Base-by-base conservation (phyloP, 2,113 vertebrate genomes). In the Nerophis lumbriciformis region DNA sequence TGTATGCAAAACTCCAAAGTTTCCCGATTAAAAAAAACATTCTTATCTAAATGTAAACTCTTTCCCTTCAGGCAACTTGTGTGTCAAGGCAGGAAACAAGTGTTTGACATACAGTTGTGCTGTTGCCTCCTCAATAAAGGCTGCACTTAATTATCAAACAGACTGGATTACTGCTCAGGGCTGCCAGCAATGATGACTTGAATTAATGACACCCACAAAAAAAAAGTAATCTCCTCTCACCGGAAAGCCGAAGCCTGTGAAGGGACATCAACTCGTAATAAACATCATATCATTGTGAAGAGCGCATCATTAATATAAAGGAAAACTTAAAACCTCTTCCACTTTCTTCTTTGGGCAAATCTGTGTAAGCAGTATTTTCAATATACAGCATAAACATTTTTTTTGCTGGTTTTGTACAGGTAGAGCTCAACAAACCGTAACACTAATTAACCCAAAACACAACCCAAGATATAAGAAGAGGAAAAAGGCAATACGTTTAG, bases 101-200 rank as follows among this genome's bases (percentile, higher is more conserved):
- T 56, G 72, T 59, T 78, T 79, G 73, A 81, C 78, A 65, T 71
- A 81, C 16, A 57, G 10, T 57, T 10, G 10, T 81, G 79, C 65
- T 68, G 56, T 54, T 73, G 67, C 64, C 58, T 67, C 61, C 68
- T 68, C 68, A 64, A 66, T 48, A 59, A 68, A 83, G 72, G 81
- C 82, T 84, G 77, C 80, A 84, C 83, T 88, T 84, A 74, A 89
- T 89, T 88, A 88, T 85, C 72, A 78, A 67, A 75, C 74, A 78
- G 76, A 87, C 82, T 82, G 78, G 72, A 85, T 83, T 79, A 75
- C 78, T 73, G 85, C 75, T 81, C 79, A 62, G 71, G 69, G 75
- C 74, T 84, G 78, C 80, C 78, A 84, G 81, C 78, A 42, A 81
- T 82, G 78, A 87, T 48, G 71, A 83, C 63, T 85, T 72, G 77